Conservation (phyloP, 1,140 invertebrate species). For the Aphaenogaster ashmeadi region DNA sequence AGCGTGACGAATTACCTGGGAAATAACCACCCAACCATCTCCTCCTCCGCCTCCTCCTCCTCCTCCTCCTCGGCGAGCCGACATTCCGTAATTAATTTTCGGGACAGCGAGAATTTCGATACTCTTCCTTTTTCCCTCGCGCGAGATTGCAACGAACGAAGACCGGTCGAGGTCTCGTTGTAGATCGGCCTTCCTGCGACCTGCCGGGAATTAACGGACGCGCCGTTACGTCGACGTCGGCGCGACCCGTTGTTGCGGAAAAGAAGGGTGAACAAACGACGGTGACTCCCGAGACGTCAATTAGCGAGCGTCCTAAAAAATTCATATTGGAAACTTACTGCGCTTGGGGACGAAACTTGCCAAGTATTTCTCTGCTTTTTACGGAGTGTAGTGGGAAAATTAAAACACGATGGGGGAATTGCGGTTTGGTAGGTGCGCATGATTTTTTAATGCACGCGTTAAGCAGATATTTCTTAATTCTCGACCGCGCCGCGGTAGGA, state of each 20-base stretch:
- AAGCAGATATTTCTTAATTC: neutral
- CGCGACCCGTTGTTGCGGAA: conserved; percentile 62
- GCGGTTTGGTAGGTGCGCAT: neutral
- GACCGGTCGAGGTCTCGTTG: neutral
- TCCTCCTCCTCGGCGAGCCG: neutral
- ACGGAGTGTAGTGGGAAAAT: neutral
- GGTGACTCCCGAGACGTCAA: conserved; percentile 70
- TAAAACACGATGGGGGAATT: neutral
- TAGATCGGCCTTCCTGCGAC: conserved; percentile 24
- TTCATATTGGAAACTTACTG: conserved; percentile 50
- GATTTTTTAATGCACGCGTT: neutral
- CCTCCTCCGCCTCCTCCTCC: neutral
- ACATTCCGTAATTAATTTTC: conserved; percentile 71
- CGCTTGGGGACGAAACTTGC: conserved; percentile 43
- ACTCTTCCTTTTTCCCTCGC: conserved; percentile 56
- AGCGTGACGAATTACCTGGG: conserved; percentile 69
- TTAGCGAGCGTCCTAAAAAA: conserved; percentile 68
- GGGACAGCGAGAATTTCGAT: conserved; percentile 60
- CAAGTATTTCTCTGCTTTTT: neutral
- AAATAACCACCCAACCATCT: conserved; percentile 49
- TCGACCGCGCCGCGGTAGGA: no score
- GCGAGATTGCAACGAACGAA: conserved; percentile 26
- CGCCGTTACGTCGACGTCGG: conserved; percentile 7
- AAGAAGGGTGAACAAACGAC: conserved; percentile 66
- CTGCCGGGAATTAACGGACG: conserved; percentile 71